phyloP scores from a whole-genome alignment of 2,797 vertebrate species.

The Pygocentrus nattereri region DNA sequence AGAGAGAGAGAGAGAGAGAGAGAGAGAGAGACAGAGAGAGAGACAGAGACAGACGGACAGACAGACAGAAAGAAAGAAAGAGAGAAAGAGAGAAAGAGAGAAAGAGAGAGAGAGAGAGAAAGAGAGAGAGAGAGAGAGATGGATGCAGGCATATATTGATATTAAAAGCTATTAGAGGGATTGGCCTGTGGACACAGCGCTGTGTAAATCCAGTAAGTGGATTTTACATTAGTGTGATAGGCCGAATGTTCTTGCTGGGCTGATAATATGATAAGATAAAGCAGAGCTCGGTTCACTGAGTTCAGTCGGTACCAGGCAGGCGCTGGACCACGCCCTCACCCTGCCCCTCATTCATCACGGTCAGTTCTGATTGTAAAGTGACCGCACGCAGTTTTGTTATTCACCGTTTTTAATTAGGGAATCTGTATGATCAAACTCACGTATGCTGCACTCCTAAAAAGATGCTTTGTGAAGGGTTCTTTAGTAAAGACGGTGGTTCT shows the following conservation, averaged over 20 bases:
- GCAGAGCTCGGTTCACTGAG: background rate
- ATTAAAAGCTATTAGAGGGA: conserved; percentile 52
- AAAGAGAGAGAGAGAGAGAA: no score
- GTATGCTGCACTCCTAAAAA: no score
- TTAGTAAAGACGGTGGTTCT: no score
- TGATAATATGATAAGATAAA: conserved; percentile 38
- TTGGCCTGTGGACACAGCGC: conserved; percentile 32
- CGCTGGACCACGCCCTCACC: no score
- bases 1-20: no score
- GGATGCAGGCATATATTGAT: conserved; percentile 34
- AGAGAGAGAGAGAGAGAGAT: background rate
- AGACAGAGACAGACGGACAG: no score
- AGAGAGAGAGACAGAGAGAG: conserved; percentile 3
- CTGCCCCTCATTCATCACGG: background rate
- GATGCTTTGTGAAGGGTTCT: no score
- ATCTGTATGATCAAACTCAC: no score
- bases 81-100: no score
- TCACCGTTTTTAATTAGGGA: no score
- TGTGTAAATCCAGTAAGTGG: conserved; percentile 47
- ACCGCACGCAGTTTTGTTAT: no score
- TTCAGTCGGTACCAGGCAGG: conserved; percentile 3
- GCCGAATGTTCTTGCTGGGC: conserved; percentile 34
- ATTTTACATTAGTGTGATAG: conserved; percentile 49
- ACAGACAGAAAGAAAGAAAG: background rate
- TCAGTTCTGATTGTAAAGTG: no score